These are phyloP conservation scores for Chionomys nivalis DNA, from an alignment of 2,113 vertebrate species.

Conservation along the genomic window DNA sequence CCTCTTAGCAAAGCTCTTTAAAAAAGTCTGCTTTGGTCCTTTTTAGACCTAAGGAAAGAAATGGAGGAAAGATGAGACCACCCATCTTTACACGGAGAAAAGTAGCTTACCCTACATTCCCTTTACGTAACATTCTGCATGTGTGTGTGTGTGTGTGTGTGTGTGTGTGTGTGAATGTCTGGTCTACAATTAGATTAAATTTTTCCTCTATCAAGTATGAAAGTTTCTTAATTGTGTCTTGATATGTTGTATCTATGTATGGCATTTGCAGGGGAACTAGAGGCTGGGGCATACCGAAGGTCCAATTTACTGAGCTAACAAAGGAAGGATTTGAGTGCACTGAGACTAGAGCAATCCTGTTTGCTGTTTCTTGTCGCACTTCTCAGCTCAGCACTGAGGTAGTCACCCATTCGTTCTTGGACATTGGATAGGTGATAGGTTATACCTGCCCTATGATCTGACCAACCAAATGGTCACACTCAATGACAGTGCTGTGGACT, in stretches of 20 bases:
- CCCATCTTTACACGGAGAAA: neutral
- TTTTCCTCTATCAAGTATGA: neutral
- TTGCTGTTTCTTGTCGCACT: neutral
- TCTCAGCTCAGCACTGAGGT: neutral
- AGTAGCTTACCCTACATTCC: neutral
- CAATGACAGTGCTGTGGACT: neutral
- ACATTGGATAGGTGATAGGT: neutral
- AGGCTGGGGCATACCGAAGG: neutral
- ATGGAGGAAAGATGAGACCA: neutral
- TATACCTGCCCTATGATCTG: neutral
- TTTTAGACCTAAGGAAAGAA: neutral
- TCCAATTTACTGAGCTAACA: neutral
- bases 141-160: neutral
- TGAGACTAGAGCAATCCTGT: accelerated
- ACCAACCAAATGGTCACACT: neutral
- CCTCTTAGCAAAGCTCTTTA: neutral
- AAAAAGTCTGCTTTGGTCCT: neutral
- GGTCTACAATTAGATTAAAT: neutral
- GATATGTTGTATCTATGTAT: neutral
- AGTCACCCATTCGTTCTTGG: neutral
- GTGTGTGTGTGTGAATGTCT: neutral
- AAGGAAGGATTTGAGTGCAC: neutral
- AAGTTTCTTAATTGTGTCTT: neutral
- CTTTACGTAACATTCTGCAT: neutral
- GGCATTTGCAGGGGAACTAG: neutral